Evolutionary conservation across 2,888 invertebrate genomes (phyloP), one percentile per base, ranked within the genome.

Genomic region (Hymenopus coronatus): DNA sequence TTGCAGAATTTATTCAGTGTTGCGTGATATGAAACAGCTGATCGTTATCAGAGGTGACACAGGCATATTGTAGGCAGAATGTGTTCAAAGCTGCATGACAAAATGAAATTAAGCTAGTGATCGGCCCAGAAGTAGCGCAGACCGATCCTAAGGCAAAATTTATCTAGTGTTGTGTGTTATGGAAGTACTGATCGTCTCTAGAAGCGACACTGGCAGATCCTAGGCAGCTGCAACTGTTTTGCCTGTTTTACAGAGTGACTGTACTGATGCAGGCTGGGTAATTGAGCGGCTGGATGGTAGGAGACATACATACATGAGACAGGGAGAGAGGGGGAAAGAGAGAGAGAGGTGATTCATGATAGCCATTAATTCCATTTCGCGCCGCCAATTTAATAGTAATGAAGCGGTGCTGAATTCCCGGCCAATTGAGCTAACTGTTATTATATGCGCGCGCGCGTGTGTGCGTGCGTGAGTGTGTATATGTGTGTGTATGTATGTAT

Each of bases 361-460:
- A 86, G 90, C 90, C 90, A 90, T 90, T 90, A 90, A 90, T 90
- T 90, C 90, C 90, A 90, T 90, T 90, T 90, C 89, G 90, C 90
- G 89, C 90, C 90, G 89, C 90, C 90, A 90, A 90, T 90, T 90
- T 90, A 90, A 90, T 90, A 90, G 90, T 90, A 90, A 90, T 90
- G 90, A 90, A 90, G 90, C 90, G 90, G 89, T 90, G 87, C 89
- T 88, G 88, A 88, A 89, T 89, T 89, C 89, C 89, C 89, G 89
- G 89, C 89, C 90, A 90, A 90, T 90, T 90, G 88, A 90, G 88
- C 90, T 90, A 90, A 90, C 90, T 90, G 88, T 90, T 90, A 90
- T 90, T 88, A 88, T 90, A 88, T 88, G 87, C 89, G 82, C 87
- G 54, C 81, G 46, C 85, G 85, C 46, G 54, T 70, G 54, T 70